These are phyloP conservation scores for Thunnus albacares DNA, from an alignment of 2,797 vertebrate species.

Conservation along the genomic window DNA sequence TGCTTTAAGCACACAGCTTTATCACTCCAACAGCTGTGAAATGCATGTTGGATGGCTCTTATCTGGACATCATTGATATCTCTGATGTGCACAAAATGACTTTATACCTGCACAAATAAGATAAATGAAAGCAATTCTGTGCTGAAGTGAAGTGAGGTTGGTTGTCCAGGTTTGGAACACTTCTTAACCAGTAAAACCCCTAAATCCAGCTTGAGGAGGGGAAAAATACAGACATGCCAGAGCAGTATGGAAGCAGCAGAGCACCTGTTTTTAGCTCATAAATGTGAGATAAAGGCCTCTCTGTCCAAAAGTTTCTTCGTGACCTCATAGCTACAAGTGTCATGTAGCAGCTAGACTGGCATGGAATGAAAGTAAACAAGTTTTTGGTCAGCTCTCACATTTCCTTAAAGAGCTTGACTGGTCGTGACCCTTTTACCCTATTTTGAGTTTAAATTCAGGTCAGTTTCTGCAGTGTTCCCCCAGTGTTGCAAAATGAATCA, in stretches of 20 bases:
- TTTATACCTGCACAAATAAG: conserved; percentile 11
- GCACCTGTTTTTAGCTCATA: background rate
- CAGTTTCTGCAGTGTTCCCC: background rate
- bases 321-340: background rate
- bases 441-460: conserved; percentile 24
- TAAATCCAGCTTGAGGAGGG: background rate
- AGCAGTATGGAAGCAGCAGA: background rate
- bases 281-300: background rate
- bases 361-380: background rate
- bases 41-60: conserved; percentile 33
- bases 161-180: background rate
- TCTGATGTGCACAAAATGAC: background rate
- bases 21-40: conserved; percentile 37
- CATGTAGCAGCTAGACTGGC: background rate
- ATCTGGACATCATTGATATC: conserved; percentile 49
- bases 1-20: conserved; percentile 4
- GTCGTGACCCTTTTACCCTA: background rate
- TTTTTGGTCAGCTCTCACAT: background rate
- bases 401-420: conserved; percentile 14
- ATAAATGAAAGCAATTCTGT: conserved; percentile 28
- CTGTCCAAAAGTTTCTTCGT: background rate
- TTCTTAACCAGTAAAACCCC: background rate
- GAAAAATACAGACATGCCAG: background rate
- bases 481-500: background rate
- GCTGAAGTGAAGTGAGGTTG: background rate